phyloP scores from a whole-genome alignment of 2,888 invertebrate genomes.

The Drosophila algonquin region DNA sequence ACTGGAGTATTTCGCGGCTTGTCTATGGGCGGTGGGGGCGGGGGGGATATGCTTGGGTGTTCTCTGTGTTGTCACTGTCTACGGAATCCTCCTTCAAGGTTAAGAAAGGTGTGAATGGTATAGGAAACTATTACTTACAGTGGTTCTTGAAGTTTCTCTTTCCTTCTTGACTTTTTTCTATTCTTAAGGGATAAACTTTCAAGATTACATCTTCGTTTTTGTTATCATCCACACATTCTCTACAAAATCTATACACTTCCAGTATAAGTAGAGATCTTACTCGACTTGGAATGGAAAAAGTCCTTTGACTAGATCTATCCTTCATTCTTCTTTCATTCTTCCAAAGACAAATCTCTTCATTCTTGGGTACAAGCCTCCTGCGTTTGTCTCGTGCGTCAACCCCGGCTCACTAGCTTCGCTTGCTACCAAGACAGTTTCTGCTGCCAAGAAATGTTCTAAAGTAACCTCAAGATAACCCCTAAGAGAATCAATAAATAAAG shows the following conservation, averaged over 20 bases:
- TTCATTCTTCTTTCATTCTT: no score
- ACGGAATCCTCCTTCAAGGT: slow-evolving; percentile 54
- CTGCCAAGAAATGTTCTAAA: no score
- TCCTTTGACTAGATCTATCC: no score
- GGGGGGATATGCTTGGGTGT: neutral
- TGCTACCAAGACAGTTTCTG: no score
- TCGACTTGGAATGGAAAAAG: no score
- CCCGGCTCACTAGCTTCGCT: no score
- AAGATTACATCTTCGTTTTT: neutral
- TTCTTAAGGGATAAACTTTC: neutral
- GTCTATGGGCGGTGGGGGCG: neutral
- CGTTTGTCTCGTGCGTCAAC: no score
- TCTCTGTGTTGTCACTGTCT: neutral
- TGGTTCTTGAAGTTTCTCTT: neutral
- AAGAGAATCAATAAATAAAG: no score
- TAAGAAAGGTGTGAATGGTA: slow-evolving; percentile 21
- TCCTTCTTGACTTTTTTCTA: neutral
- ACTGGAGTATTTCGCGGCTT: slow-evolving; percentile 13
- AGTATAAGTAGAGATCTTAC: no score
- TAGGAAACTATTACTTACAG: slow-evolving; percentile 3
- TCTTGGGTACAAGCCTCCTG: no score
- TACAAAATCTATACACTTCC: neutral
- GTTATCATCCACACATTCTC: neutral
- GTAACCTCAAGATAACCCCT: no score
- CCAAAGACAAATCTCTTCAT: no score